Conservation (phyloP, 2,888 invertebrate genomes). For the Limnephilus auricula region DNA sequence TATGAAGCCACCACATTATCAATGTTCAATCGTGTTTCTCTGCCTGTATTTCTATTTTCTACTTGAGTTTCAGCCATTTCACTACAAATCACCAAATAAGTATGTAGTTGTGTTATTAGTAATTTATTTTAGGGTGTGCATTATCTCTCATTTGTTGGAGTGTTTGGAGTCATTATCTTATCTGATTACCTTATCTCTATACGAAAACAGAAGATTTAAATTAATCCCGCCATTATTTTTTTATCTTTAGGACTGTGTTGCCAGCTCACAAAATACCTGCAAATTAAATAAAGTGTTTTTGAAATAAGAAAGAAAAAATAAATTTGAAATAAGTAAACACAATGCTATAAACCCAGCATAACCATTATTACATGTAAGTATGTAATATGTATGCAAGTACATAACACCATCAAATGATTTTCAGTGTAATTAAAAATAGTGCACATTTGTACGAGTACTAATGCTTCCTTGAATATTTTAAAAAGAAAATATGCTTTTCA, state of each 20-base stretch:
- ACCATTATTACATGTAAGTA: not conserved
- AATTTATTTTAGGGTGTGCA: slow-evolving; percentile 34
- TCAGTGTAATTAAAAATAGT: not conserved
- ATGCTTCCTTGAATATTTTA: too few species aligned
- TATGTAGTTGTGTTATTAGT: slow-evolving; percentile 22
- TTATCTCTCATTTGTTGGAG: slow-evolving; percentile 40
- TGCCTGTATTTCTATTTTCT: not conserved
- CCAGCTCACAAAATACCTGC: slow-evolving; percentile 9
- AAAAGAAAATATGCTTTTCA: not conserved
- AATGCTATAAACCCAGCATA: not conserved
- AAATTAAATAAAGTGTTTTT: not conserved
- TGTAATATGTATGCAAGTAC: too few species aligned
- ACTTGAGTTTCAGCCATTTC: slow-evolving; percentile 32
- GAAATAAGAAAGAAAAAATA: not conserved
- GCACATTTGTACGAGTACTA: not conserved
- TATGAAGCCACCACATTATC: slow-evolving; percentile 81
- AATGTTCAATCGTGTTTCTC: slow-evolving; percentile 71
- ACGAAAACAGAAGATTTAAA: slow-evolving; percentile 25
- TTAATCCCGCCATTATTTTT: slow-evolving; percentile 37
- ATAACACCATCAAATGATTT: not conserved
- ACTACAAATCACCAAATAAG: not conserved
- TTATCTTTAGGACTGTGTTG: not conserved
- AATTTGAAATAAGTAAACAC: too few species aligned
- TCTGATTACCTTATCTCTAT: slow-evolving; percentile 36
- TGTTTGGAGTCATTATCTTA: slow-evolving; percentile 43